Evolutionary conservation across 2,888 invertebrate genomes (phyloP).

Genomic region (Noctua fimbriata): DNA sequence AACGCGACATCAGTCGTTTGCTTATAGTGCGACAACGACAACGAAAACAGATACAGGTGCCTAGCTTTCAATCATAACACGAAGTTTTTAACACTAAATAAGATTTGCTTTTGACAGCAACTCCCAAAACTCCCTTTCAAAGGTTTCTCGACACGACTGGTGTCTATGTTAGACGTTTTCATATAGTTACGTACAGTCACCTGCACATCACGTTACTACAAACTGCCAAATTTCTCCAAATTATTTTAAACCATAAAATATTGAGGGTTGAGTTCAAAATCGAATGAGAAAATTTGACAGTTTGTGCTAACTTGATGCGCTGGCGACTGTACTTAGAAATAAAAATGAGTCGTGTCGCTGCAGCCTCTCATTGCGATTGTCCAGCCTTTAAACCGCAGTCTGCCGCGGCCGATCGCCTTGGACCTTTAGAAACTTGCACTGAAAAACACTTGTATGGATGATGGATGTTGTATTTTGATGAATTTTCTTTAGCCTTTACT

Average conservation of each 20-base stretch:
- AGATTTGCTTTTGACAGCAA: neutral
- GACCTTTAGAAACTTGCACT: neutral
- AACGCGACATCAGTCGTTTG: slow-evolving; percentile 85
- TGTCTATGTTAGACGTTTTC: too few species aligned
- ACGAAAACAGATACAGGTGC: slow-evolving; percentile 86
- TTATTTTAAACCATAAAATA: too few species aligned
- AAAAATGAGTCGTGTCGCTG: neutral
- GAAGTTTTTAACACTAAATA: neutral
- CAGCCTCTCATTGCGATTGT: neutral
- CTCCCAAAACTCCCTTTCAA: too few species aligned
- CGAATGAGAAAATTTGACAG: too few species aligned
- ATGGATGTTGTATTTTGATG: neutral
- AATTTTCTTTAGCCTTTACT: neutral
- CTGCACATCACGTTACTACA: too few species aligned
- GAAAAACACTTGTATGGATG: neutral
- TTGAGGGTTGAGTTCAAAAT: too few species aligned
- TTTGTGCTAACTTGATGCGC: too few species aligned
- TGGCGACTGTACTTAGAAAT: too few species aligned
- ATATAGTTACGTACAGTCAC: too few species aligned
- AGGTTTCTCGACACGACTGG: too few species aligned
- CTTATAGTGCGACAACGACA: slow-evolving; percentile 86
- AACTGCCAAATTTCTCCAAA: too few species aligned
- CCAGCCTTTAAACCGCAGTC: neutral
- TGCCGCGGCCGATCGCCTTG: neutral
- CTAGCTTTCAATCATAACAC: neutral